Conservation (phyloP, 1,140 invertebrate species). For the Sycobia sp. region DNA sequence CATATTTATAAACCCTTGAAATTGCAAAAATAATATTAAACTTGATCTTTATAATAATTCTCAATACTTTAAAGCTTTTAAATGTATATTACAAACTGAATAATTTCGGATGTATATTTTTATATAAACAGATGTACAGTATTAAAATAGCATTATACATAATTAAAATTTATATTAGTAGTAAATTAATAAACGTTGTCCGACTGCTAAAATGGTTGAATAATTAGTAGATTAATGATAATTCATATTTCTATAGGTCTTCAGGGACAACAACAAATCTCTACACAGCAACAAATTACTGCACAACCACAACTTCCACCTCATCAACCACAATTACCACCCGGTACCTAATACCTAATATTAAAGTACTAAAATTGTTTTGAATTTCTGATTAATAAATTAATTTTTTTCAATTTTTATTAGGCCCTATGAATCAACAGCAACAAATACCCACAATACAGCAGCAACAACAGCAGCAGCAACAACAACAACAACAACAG, state of each 20-base stretch:
- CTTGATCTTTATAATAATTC: too few species aligned
- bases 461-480: conserved; percentile 23
- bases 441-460: conserved; percentile 25
- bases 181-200: neutral
- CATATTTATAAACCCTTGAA: neutral
- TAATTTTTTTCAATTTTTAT: neutral
- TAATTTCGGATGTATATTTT: too few species aligned
- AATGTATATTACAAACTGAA: too few species aligned
- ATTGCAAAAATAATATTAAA: too few species aligned
- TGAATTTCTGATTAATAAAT: conserved; percentile 1
- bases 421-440: conserved; percentile 27
- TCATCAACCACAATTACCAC: conserved; percentile 27
- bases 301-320: conserved; percentile 7
- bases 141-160: too few species aligned
- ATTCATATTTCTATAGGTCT: neutral
- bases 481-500: conserved; percentile 13
- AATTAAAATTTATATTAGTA: neutral
- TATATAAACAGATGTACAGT: too few species aligned
- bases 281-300: conserved; percentile 11
- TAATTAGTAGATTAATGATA: too few species aligned
- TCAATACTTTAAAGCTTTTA: too few species aligned
- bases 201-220: too few species aligned
- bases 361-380: neutral
- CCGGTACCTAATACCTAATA: conserved; percentile 12
- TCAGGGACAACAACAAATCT: conserved; percentile 2